Base-by-base conservation (phyloP, 2,888 invertebrate genomes). In the Hemistola chrysoprasaria region DNA sequence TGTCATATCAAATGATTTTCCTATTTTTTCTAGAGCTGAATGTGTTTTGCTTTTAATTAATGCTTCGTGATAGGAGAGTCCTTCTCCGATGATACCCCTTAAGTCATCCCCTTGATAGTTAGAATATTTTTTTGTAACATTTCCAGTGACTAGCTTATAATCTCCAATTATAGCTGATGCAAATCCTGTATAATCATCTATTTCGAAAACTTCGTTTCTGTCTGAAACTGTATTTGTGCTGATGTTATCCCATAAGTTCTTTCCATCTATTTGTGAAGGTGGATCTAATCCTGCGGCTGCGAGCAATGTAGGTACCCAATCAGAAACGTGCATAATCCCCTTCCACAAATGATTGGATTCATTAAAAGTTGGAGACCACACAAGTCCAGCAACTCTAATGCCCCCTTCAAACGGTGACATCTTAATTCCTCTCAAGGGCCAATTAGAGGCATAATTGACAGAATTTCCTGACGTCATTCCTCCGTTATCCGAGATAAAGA, bases 401-500 rank as follows among this genome's bases (percentile, higher is more conserved):
- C 94, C 97, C 3, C 97, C 98, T 78, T 98, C 97, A 85, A 93
- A 96, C 0, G 95, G 87, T 0, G 94, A 92, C 68, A 92, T 90
- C 79, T 98, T 97, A 65, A 65, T 53, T 25, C 95, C 95, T 71
- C 94, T 90, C 6, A 95, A 71, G n/a, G 95, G 95, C 90, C 91
- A 94, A 78, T 95, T 95, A 8, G 94, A 95, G 6, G 93, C 95
- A 31, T 91, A 91, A 76, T 96, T 97, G 32, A 89, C 70, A 63
- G 93, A 92, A 31, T 90, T 61, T 0, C 95, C 96, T 39, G 90
- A 83, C 0, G 95, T 93, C 31, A 95, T 95, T 0, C 93, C 95
- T 0, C 97, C 97, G 70, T 98, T 98, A 71, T 98, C 98, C 6
- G 96, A 94, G 55, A 94, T 92, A 70, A 98, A 98, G 0, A 96